Base-by-base conservation (phyloP, 2,888 invertebrate genomes). In the Chalcis sispes region DNA sequence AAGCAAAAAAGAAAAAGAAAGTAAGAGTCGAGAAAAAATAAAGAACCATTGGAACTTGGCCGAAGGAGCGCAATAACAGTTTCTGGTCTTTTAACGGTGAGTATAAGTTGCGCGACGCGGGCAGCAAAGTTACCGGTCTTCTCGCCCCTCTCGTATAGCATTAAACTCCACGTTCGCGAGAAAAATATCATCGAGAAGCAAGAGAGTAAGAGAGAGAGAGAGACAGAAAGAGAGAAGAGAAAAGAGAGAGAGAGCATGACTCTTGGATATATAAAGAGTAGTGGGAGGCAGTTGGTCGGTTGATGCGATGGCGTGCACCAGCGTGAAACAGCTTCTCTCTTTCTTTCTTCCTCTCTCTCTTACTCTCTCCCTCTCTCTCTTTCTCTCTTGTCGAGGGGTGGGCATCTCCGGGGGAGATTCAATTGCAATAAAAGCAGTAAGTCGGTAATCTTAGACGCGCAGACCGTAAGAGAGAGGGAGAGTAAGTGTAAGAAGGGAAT, bases 381-480 rank as follows among this genome's bases (percentile, higher is more conserved):
- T 70, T 5, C 29, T 20, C 27, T 7, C 15, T 15, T 2, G 36
- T 8, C 32, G 42, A 32, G 61, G 36, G 48, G 72, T 29, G 32
- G 36, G 48, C 36, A 62, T 59, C 79, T 66, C 48, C 36, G 67
- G 74, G 69, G 79, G 75, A 80, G 84, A 87, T 88, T 87, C 86
- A 88, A 88, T 88, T 86, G 87, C 86, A 88, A 88, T 88, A 87
- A 88, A 85, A 88, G 83, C 85, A 76, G 73, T 80, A 82, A 83
- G 85, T 79, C 82, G 77, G 84, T 86, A 86, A 87, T 87, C 84
- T 86, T 82, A 82, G 85, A 82, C 73, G 67, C 59, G 74, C 64
- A 54, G 59, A 42, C 20, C 32, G 66, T 73, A 58, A 78, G 79
- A 79, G 83, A 83, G 82, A 83, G 84, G 83, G 83, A 83, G 84